Evolutionary conservation across 2,797 vertebrate genomes (phyloP), one percentile per base, ranked within the genome.

Genomic region (Hipposideros larvatus): DNA sequence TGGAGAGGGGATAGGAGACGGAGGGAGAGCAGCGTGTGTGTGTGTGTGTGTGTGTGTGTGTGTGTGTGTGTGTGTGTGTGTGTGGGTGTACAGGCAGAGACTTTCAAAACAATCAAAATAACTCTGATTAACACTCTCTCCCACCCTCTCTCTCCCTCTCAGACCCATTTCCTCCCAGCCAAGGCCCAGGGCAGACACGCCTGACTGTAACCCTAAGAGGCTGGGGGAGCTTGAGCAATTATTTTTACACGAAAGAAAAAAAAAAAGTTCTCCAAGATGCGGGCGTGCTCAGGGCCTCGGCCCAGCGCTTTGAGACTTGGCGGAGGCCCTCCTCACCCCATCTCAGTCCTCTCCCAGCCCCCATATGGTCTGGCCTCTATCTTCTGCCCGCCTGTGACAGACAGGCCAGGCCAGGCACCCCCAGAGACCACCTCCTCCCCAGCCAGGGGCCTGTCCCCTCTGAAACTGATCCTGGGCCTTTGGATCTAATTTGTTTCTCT

Each of bases 391-490:
- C 94, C 57, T 37, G 90, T 95, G 96, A 97, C 97, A 97, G 96
- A 94, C 84, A 34, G 93, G 41, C 95, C 89, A 48, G 87, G 82
- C 79, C 91, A 90, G 92, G 93, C 68, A 34, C 65, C 95, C 77
- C 91, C 16, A 70, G 68, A 75, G 89, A 91, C 88, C 51, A 57
- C 31, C 87, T 92, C 66, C 73, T 59, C 28, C 90, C 70, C 68
- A 48, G 53, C 80, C 24, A 0, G 63, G 96, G 97, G 97, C 96
- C 97, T 87, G 97, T 92, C 97, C 95, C 86, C 95, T 96, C 97
- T 98, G 98, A 99, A 99, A 99, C 98, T 63, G 99, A 99, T 99
- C 99, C 96, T 24, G 31, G 98, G 98, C 98, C 98, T 99, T 99
- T 99, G 98, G 98, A 98, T 98, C 98, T 98, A 98, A 98, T 98